phyloP scores from a whole-genome alignment of 1,140 invertebrate genomes.

The Thereuonema tuberculata region DNA sequence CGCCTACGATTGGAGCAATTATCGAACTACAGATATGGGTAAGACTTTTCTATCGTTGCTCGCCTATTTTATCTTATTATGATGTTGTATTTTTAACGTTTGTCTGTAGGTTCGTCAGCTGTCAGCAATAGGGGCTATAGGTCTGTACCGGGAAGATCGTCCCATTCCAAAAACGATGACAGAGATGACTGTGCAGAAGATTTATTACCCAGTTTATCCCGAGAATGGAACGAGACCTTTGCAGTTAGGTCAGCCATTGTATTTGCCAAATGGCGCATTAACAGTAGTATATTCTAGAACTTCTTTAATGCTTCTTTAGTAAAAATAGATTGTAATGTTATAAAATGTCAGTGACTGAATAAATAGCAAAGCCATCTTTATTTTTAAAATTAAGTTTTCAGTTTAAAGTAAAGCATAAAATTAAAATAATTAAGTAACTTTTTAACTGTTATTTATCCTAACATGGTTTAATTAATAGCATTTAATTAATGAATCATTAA shows the following conservation, averaged over 20 bases:
- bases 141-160: constrained; percentile 9
- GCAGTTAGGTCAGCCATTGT: constrained; percentile 7
- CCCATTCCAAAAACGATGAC: constrained; percentile 7
- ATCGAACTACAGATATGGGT: too few relatives aligned
- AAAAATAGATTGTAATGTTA: background rate
- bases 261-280: background rate
- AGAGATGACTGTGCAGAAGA: constrained; percentile 10
- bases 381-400: too few relatives aligned
- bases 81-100: too few relatives aligned
- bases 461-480: too few relatives aligned
- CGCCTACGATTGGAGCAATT: too few relatives aligned
- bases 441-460: background rate
- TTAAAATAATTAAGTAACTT: background rate
- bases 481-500: too few relatives aligned
- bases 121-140: constrained; percentile 62
- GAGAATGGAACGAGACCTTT: constrained; percentile 1
- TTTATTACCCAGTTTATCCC: constrained; percentile 11
- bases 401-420: too few relatives aligned
- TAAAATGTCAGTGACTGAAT: background rate
- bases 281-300: background rate
- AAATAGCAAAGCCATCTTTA: background rate
- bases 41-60: too few relatives aligned
- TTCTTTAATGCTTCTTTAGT: background rate
- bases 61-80: too few relatives aligned
- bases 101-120: constrained; percentile 62